Percentiles rank a stretch among this genome's conserved stretches.
phyloP scores from a whole-genome alignment of 2,797 vertebrate genomes.

The Diplodus sargus region DNA sequence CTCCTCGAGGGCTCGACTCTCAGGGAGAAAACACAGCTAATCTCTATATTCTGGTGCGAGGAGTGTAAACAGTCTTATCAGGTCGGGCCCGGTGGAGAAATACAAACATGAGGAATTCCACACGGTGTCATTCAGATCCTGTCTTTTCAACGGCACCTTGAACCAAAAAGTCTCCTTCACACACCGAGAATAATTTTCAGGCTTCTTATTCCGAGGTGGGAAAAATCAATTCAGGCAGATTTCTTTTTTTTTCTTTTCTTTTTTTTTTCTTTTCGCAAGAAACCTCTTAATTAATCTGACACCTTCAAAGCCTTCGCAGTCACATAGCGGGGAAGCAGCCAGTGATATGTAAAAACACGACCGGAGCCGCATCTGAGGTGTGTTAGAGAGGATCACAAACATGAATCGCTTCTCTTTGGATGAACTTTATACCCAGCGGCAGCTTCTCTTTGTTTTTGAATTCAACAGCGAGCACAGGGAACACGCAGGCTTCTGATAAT shows the following conservation, averaged over 20 bases:
- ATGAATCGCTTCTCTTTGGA: conserved; percentile 43
- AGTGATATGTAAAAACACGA: conserved; percentile 61
- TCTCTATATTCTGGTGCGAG: conserved; percentile 58
- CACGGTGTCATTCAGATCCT: conserved; percentile 36
- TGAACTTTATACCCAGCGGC: conserved; percentile 55
- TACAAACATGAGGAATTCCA: conserved; percentile 66
- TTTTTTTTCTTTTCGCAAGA: conserved; percentile 13
- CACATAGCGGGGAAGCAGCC: conserved; percentile 33
- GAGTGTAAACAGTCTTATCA: conserved; percentile 78
- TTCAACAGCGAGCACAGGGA: conserved; percentile 26
- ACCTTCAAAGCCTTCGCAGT: conserved; percentile 67
- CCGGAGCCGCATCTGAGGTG: conserved; percentile 38
- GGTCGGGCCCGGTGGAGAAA: conserved; percentile 51
- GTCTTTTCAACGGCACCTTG: conserved; percentile 50
- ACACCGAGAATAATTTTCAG: conserved; percentile 34
- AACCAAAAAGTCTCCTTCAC: conserved; percentile 46
- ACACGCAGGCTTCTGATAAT: conserved; percentile 31
- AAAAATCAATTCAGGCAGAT: conserved; percentile 54
- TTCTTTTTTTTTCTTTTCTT: conserved; percentile 33
- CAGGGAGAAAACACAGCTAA: conserved; percentile 57
- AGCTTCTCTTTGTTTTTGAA: conserved; percentile 50
- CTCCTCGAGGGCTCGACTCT: conserved; percentile 47
- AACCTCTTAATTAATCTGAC: conserved; percentile 69
- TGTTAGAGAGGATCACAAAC: conserved; percentile 59
- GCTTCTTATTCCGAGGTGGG: conserved; percentile 32